Base-by-base conservation (phyloP, 1,140 invertebrate genomes). In the Oscheius sp. region DNA sequence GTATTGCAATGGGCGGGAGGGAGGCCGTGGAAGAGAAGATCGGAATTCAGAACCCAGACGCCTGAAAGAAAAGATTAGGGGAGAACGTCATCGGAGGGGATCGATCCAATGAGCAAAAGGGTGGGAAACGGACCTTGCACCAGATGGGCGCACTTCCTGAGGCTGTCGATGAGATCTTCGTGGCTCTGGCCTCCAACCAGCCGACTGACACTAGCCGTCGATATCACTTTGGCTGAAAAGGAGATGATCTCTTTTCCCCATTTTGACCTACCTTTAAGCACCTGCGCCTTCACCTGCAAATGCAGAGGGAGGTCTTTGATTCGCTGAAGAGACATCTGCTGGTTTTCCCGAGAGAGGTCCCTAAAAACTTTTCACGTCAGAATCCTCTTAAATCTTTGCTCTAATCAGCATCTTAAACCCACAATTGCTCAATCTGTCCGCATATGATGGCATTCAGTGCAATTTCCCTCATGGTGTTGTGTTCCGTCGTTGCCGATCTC, bases 381-480 rank as follows among this genome's bases (percentile, higher is more conserved):
- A n/a, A 42, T n/a, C n/a, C 38, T n/a, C 7, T 42, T 42, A 10
- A 42, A 7, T 42, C 38, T 42, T 42, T 42, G 7, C 38, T 7
- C 38, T 42, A 10, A 7, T 7, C 38, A 42, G n/a, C 38, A 42
- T 7, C n/a, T n/a, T n/a, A n/a, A 32, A 42, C 67, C 15, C 4
- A 68, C 67, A 68, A 28, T 31, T 68, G 49, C n/a, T 68, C 67
- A 13, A 58, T 59, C 1, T 58, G 7, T 2, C 67, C 67, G 32
- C 67, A 68, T 7, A 68, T 68, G n/a, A 68, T 59, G 1, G 62
- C 62, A 26, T 26, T 36, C 45, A 52, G 45, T 3, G 49, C 65
- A 2, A 67, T 29, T 15, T 52, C 65, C 1, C 32, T 10, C 26
- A 55, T 67, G 26, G 7, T 52, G 32, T 52, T 66, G 28, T 42